Percentiles rank a stretch among this genome's conserved stretches.
These are phyloP conservation scores for Empidonax alnorum DNA, from an alignment of 2,113 vertebrate species.

Conservation along the genomic window DNA sequence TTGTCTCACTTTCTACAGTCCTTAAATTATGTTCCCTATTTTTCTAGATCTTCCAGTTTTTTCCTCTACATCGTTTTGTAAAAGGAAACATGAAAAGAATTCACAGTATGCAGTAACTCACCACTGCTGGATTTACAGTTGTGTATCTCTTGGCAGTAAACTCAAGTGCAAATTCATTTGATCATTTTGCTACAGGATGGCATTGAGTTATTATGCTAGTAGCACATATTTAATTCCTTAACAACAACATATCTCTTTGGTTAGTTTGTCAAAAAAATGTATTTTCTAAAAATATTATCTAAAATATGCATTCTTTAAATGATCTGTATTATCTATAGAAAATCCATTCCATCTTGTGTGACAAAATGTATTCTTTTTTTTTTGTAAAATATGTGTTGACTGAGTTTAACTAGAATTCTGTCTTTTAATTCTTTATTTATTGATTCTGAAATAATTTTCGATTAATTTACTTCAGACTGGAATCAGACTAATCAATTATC, in stretches of 20 bases:
- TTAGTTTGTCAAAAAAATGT: neutral
- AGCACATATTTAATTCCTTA: neutral
- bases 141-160: neutral
- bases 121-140: neutral
- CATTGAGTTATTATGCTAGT: neutral
- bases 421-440: conserved; percentile 7
- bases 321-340: neutral
- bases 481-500: conserved; percentile 35
- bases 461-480: conserved; percentile 42
- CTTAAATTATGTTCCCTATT: neutral
- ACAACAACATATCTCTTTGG: neutral
- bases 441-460: neutral
- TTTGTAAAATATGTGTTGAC: neutral
- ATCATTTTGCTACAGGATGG: neutral
- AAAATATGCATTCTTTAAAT: neutral
- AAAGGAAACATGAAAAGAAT: neutral
- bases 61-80: neutral
- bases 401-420: neutral
- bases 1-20: neutral
- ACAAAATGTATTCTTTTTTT: neutral
- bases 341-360: neutral
- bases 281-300: neutral
- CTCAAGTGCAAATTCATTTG: neutral
- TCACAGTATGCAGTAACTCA: neutral
- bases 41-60: neutral